Evolutionary conservation across 2,888 invertebrate genomes (phyloP).

Genomic region (Cosmia pyralina): DNA sequence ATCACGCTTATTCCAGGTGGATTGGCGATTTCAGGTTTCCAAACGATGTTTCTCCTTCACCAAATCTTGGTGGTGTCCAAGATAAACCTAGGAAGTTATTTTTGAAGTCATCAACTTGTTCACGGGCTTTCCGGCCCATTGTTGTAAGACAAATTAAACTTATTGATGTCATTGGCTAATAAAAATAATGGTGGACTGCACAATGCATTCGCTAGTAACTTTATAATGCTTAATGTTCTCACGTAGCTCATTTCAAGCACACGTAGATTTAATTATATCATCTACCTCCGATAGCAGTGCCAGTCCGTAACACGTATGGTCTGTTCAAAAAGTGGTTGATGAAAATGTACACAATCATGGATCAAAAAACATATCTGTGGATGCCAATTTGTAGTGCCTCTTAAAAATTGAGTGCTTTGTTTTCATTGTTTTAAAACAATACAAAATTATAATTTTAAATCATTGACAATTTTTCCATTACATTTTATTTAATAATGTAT

Average conservation of each 20-base stretch:
- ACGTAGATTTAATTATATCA: conserved; percentile 28
- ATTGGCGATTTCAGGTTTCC: too few relatives aligned
- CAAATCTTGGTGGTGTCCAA: too few relatives aligned
- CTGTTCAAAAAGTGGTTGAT: background rate
- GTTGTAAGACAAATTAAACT: too few relatives aligned
- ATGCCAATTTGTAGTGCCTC: background rate
- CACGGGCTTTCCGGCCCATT: too few relatives aligned
- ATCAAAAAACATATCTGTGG: background rate
- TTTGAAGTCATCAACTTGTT: background rate
- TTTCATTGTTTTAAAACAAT: background rate
- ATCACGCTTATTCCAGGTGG: too few relatives aligned
- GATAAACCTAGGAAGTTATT: background rate
- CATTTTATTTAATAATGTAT: background rate
- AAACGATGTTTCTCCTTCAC: too few relatives aligned
- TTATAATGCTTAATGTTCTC: too few relatives aligned
- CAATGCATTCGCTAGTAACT: too few relatives aligned
- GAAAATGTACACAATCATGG: background rate
- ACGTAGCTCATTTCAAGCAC: background rate
- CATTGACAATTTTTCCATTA: background rate
- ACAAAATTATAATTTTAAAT: background rate
- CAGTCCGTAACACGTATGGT: background rate
- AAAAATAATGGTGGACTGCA: background rate
- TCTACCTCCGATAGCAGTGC: conserved; percentile 15
- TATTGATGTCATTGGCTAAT: too few relatives aligned
- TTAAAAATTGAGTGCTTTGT: background rate